Conservation (phyloP, 2,888 invertebrate species). For the Odontothrips loti region DNA sequence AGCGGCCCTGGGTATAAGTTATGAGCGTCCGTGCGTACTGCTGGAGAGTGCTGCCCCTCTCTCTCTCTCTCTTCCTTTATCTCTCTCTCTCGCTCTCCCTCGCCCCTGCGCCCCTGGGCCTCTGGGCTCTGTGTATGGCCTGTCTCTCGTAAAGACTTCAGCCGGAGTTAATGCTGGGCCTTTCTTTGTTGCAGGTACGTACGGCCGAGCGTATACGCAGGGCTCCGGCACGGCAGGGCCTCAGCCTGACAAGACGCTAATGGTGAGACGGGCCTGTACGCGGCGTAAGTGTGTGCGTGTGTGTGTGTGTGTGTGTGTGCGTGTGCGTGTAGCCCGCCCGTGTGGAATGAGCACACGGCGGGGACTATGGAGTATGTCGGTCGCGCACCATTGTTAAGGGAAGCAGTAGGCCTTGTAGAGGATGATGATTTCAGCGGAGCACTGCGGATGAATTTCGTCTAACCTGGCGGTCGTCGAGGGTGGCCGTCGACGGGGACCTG, state of each 20-base stretch:
- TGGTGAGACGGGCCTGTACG: neutral
- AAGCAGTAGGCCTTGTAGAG: too few species aligned
- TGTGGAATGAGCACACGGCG: neutral
- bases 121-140: too few species aligned
- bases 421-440: too few species aligned
- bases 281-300: neutral
- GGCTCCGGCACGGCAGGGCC: neutral
- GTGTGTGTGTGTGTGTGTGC: neutral
- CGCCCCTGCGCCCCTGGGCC: conserved; percentile 21
- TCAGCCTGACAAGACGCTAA: conserved; percentile 11
- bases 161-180: conserved; percentile 11
- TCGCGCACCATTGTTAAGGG: too few species aligned
- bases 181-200: conserved; percentile 23
- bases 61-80: neutral
- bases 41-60: too few species aligned
- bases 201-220: neutral
- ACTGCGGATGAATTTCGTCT: too few species aligned
- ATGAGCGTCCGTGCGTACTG: too few species aligned
- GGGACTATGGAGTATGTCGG: neutral
- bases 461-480: too few species aligned
- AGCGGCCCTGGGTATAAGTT: too few species aligned
- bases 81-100: conserved; percentile 25
- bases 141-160: conserved; percentile 13
- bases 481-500: too few species aligned
- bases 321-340: neutral